Percentiles rank a stretch among this genome's conserved stretches.
These are phyloP conservation scores for Orientallactaga sibirica DNA, from an alignment of 2,797 vertebrate species.

Conservation along the genomic window DNA sequence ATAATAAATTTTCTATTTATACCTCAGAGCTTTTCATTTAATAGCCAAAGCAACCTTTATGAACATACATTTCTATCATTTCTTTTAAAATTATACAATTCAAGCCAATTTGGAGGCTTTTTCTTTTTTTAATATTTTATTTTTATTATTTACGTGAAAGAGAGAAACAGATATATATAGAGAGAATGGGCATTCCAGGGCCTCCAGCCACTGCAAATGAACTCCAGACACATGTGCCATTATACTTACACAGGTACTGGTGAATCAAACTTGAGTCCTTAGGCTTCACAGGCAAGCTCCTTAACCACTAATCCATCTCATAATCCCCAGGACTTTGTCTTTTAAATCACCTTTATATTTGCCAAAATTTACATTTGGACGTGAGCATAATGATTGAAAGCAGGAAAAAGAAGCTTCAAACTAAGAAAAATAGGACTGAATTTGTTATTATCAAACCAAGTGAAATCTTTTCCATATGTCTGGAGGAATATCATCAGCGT, in stretches of 20 bases:
- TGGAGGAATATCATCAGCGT: not conserved
- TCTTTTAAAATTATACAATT: constrained; percentile 21
- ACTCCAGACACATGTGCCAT: too few species aligned
- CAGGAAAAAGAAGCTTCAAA: constrained; percentile 7
- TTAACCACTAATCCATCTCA: too few species aligned
- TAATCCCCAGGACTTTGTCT: not conserved
- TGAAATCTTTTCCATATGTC: not conserved
- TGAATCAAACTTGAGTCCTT: too few species aligned
- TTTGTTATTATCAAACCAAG: not conserved
- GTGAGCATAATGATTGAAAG: not conserved
- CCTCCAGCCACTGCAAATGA: too few species aligned
- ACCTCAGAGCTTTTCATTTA: not conserved
- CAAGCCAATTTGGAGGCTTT: not conserved
- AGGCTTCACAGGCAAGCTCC: too few species aligned
- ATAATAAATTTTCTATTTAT: not conserved
- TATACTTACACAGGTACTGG: too few species aligned
- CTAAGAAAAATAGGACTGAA: not conserved
- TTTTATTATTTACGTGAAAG: too few species aligned
- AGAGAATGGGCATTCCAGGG: too few species aligned
- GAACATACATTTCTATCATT: not conserved
- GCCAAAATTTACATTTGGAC: not conserved
- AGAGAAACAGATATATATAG: too few species aligned
- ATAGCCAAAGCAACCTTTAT: not conserved
- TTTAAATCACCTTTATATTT: not conserved
- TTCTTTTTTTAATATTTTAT: not conserved